phyloP scores from a whole-genome alignment of 2,888 invertebrate species.

The Piscicola geometra region DNA sequence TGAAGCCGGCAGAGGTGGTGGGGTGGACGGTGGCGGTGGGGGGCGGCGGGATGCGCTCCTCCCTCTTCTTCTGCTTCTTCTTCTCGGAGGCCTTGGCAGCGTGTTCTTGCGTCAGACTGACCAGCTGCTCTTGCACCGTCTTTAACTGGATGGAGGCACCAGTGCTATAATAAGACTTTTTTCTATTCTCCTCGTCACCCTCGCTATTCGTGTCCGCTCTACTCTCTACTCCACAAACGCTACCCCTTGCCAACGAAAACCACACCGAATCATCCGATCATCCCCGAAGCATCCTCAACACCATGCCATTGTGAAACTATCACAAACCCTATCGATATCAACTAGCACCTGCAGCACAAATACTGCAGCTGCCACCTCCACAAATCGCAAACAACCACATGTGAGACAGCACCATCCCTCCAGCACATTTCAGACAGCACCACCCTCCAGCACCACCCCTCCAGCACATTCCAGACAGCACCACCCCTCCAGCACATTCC shows the following conservation, averaged over 20 bases:
- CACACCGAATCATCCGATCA: too few species aligned
- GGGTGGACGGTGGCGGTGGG: constrained; percentile 26
- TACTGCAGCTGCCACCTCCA: too few species aligned
- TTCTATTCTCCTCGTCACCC: not conserved
- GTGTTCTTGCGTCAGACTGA: constrained; percentile 47
- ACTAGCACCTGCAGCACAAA: not conserved
- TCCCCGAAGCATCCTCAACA: too few species aligned
- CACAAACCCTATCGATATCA: too few species aligned
- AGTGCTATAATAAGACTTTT: constrained; percentile 6
- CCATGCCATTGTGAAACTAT: too few species aligned
- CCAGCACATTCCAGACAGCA: too few species aligned
- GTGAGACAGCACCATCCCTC: too few species aligned
- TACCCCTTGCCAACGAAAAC: not conserved
- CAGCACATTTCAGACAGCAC: too few species aligned
- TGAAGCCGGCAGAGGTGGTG: constrained; percentile 25
- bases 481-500: too few species aligned
- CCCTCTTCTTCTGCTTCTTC: constrained; percentile 67
- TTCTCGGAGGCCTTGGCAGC: constrained; percentile 27
- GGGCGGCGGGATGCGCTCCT: constrained; percentile 53
- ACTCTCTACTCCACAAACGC: not conserved
- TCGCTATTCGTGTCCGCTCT: too few species aligned
- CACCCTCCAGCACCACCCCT: too few species aligned
- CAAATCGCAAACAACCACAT: too few species aligned
- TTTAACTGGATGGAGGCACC: constrained; percentile 62
- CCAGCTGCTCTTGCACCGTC: constrained; percentile 76